Percentiles rank a stretch among this genome's conserved stretches.
phyloP scores from a whole-genome alignment of 2,113 vertebrate genomes.

The Callipepla californica region DNA sequence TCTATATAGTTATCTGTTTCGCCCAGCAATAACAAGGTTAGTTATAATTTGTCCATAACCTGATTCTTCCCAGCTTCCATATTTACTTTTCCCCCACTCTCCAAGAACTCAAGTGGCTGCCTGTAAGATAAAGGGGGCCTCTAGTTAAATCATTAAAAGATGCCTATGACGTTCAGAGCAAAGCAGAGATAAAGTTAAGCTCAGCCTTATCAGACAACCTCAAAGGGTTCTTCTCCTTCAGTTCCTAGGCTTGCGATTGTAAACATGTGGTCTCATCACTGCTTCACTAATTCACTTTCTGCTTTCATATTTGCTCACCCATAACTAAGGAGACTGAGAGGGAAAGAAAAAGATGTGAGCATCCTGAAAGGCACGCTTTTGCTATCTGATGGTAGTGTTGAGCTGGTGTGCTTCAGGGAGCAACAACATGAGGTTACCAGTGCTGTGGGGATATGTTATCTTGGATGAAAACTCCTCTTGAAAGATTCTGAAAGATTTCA shows the following conservation, averaged over 20 bases:
- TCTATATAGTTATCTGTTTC: background rate
- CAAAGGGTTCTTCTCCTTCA: background rate
- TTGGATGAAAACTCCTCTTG: background rate
- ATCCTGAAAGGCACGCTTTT: background rate
- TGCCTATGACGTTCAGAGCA: background rate
- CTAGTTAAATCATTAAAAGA: background rate
- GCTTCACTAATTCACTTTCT: background rate
- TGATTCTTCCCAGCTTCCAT: background rate
- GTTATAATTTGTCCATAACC: background rate
- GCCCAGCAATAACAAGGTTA: background rate
- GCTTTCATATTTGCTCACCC: background rate
- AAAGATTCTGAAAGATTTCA: background rate
- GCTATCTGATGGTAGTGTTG: background rate
- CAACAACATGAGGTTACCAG: background rate
- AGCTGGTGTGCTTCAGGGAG: background rate
- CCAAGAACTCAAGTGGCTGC: background rate
- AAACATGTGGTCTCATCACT: background rate
- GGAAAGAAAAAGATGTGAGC: background rate
- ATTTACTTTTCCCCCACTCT: background rate
- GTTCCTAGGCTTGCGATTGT: background rate
- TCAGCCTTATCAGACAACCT: background rate
- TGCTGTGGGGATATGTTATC: rapidly evolving
- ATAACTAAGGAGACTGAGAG: background rate
- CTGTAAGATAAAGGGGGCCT: background rate
- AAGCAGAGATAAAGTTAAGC: background rate